These are phyloP conservation scores for Leptobrachium ailaonicum DNA, from an alignment of 2,113 vertebrate species.

Conservation along the genomic window DNA sequence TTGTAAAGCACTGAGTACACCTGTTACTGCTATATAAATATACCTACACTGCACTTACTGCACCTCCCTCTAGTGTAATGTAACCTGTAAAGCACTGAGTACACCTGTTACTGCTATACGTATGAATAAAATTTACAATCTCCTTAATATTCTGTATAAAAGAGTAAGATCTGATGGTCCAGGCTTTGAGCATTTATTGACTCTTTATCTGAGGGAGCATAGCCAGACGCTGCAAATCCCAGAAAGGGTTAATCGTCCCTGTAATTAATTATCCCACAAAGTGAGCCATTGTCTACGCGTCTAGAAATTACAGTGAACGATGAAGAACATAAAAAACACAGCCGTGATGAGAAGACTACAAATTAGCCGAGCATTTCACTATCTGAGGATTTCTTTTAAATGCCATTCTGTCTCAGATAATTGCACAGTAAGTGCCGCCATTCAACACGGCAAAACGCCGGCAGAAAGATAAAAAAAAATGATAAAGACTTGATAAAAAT, in stretches of 20 bases:
- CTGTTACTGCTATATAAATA: too few relatives aligned
- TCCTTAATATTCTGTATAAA: neutral
- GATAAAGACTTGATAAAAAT: slow-evolving; percentile 36
- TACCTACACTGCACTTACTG: too few relatives aligned
- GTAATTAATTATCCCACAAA: slow-evolving; percentile 32
- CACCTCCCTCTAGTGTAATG: too few relatives aligned
- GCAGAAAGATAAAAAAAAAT: slow-evolving; percentile 3
- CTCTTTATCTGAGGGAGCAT: neutral
- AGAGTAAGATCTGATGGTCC: too few relatives aligned
- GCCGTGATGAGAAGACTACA: slow-evolving; percentile 23
- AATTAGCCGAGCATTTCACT: slow-evolving; percentile 19
- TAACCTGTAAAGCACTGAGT: too few relatives aligned
- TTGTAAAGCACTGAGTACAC: too few relatives aligned
- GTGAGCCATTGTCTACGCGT: slow-evolving; percentile 27
- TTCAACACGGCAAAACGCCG: slow-evolving; percentile 21
- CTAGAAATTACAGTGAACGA: slow-evolving; percentile 23
- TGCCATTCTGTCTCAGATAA: slow-evolving; percentile 41
- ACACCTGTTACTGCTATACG: too few relatives aligned
- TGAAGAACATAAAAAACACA: neutral
- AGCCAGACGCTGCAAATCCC: neutral
- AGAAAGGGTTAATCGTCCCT: slow-evolving; percentile 22
- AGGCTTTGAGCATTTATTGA: neutral
- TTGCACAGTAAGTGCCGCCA: slow-evolving; percentile 22
- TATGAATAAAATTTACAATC: too few relatives aligned
- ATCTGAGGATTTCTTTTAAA: slow-evolving; percentile 9